Percentiles rank a stretch among this genome's conserved stretches.
phyloP scores from a whole-genome alignment of 2,888 invertebrate genomes.

The Drosophila seclusa region DNA sequence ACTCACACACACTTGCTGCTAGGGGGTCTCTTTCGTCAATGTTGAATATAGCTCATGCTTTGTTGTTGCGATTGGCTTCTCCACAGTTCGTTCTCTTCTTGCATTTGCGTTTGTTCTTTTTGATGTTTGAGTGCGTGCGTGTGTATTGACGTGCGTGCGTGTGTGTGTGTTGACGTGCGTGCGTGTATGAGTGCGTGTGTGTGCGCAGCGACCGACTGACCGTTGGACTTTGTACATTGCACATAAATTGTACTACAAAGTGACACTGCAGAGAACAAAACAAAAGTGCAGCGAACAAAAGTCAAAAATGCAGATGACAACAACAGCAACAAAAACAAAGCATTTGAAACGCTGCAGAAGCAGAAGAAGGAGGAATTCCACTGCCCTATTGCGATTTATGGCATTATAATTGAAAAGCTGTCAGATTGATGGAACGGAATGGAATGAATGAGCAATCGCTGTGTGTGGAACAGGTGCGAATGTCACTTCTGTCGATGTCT shows the following conservation, averaged over 20 bases:
- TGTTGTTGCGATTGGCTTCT: slow-evolving; percentile 24
- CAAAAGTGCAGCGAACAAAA: slow-evolving; percentile 4
- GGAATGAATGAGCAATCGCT: slow-evolving; percentile 8
- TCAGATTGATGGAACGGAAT: slow-evolving; percentile 50
- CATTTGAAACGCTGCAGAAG: slow-evolving; percentile 1
- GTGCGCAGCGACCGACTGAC: slow-evolving; percentile 69
- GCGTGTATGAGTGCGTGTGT: slow-evolving; percentile 18
- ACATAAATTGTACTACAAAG: slow-evolving; percentile 74
- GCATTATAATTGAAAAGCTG: slow-evolving; percentile 43
- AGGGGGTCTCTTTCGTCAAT: slow-evolving; percentile 47
- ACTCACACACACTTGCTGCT: slow-evolving; percentile 6
- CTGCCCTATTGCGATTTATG: slow-evolving; percentile 40
- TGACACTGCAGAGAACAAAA: slow-evolving; percentile 36
- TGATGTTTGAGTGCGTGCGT: slow-evolving; percentile 13
- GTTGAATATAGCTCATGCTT: slow-evolving; percentile 57
- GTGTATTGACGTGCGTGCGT: not conserved
- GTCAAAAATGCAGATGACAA: slow-evolving; percentile 12
- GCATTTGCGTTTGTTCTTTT: slow-evolving; percentile 33
- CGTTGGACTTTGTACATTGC: slow-evolving; percentile 77
- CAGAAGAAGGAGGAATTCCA: slow-evolving; percentile 15
- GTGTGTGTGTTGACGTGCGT: slow-evolving; percentile 10
- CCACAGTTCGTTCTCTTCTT: slow-evolving; percentile 53
- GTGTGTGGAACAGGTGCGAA: slow-evolving; percentile 40
- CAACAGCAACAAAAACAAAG: slow-evolving; percentile 28
- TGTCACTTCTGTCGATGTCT: slow-evolving; percentile 45